Percentiles rank a stretch among this genome's conserved stretches.
Evolutionary conservation across 2,113 vertebrate species (phyloP).

Genomic region (Hepsetus odoe): DNA sequence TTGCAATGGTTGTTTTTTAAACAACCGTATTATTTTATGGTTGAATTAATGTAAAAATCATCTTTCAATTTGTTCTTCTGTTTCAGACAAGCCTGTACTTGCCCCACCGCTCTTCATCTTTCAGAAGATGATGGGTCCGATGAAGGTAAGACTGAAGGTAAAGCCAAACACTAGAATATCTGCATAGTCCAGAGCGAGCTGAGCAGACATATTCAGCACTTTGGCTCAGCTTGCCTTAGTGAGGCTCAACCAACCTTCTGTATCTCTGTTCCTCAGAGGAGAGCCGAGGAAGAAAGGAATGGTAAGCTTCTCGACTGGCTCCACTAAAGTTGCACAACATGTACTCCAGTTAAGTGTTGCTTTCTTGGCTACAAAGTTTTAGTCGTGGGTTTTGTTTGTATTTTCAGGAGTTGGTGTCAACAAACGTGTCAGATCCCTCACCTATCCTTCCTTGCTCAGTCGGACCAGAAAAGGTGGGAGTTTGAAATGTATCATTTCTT

Average conservation of each 20-base stretch:
- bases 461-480: conserved; percentile 60
- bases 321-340: neutral
- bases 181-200: neutral
- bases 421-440: conserved; percentile 74
- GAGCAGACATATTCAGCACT: neutral
- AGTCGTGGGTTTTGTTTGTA: neutral
- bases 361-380: neutral
- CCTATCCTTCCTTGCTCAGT: conserved; percentile 60
- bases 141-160: conserved; percentile 78
- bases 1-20: no score
- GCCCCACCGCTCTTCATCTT: conserved; percentile 78
- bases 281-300: conserved; percentile 72
- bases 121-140: conserved; percentile 65
- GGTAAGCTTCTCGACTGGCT: conserved; percentile 64
- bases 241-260: neutral
- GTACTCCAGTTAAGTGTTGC: neutral
- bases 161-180: neutral
- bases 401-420: conserved; percentile 59
- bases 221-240: neutral
- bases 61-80: conserved; percentile 7
- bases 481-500: no score
- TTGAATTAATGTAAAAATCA: neutral
- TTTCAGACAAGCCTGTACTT: conserved; percentile 74
- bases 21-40: no score
- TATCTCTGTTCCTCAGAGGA: conserved; percentile 69